A percentile compares a stretch with the other conserved stretches of the same genome.
These are phyloP conservation scores for Lagopus muta DNA, from an alignment of 2,113 vertebrate genomes.

Conservation along the genomic window DNA sequence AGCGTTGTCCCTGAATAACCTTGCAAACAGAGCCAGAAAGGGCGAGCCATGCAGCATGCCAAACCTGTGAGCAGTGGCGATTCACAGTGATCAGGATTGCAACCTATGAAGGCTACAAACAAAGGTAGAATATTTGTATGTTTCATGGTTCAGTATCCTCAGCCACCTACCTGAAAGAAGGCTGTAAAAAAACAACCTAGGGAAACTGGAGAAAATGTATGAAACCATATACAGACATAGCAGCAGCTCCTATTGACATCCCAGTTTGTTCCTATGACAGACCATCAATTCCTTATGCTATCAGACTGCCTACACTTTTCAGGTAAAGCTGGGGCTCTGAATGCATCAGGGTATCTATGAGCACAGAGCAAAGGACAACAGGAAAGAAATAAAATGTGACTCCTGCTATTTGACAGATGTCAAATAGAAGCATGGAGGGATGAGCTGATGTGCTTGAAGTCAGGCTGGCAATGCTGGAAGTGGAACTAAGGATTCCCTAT, in stretches of 20 bases:
- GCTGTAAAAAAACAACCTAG: neutral
- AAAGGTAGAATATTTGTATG: neutral
- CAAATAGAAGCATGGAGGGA: neutral
- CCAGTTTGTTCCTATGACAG: neutral
- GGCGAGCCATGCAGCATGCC: neutral
- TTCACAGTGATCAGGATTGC: neutral
- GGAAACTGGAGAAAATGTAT: neutral
- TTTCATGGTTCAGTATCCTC: neutral
- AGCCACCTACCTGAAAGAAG: neutral
- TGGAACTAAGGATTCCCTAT: neutral
- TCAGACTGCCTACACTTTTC: neutral
- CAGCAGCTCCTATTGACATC: neutral
- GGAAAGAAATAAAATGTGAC: neutral
- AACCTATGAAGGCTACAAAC: neutral
- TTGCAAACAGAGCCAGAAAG: constrained; percentile 6
- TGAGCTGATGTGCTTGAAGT: neutral
- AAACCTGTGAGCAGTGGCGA: neutral
- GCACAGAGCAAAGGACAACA: neutral
- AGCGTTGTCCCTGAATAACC: constrained; percentile 49
- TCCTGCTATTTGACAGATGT: neutral
- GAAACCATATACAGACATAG: neutral
- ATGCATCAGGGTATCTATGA: neutral
- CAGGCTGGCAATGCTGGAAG: neutral
- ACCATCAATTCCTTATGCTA: neutral
- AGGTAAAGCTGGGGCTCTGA: neutral